Evolutionary conservation across 2,797 vertebrate genomes (phyloP).

Genomic region (Squalus acanthias): DNA sequence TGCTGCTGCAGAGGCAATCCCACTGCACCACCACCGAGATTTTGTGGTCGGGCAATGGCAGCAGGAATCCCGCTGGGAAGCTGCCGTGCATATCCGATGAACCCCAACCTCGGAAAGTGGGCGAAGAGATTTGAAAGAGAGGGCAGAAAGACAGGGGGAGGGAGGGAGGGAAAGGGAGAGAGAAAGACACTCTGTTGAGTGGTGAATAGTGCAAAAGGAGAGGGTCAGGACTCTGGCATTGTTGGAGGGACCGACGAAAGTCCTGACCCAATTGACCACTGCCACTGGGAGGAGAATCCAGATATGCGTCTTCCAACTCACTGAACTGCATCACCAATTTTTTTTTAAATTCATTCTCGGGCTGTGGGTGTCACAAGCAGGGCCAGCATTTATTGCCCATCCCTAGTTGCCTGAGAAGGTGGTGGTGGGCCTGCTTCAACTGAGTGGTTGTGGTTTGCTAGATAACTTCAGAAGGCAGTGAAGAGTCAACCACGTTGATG

Average conservation of each 20-base stretch:
- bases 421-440: background rate
- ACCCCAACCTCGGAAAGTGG: background rate
- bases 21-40: background rate
- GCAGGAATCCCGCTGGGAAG: background rate
- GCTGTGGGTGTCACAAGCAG: no score
- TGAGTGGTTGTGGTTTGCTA: background rate
- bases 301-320: background rate
- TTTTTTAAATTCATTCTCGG: background rate
- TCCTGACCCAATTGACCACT: background rate
- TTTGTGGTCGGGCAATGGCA: background rate
- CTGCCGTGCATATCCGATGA: background rate
- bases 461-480: background rate
- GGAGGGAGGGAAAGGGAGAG: background rate
- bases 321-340: background rate
- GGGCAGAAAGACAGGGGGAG: background rate
- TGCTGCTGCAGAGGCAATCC: background rate
- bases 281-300: background rate
- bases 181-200: background rate
- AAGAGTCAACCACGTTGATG: background rate
- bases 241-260: background rate
- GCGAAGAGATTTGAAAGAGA: background rate
- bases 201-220: background rate
- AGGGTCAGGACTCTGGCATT: background rate
- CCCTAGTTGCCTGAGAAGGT: background rate
- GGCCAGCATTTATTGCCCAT: background rate